These are phyloP conservation scores for Perdita meconis DNA, from an alignment of 2,888 invertebrate species.

Conservation along the genomic window DNA sequence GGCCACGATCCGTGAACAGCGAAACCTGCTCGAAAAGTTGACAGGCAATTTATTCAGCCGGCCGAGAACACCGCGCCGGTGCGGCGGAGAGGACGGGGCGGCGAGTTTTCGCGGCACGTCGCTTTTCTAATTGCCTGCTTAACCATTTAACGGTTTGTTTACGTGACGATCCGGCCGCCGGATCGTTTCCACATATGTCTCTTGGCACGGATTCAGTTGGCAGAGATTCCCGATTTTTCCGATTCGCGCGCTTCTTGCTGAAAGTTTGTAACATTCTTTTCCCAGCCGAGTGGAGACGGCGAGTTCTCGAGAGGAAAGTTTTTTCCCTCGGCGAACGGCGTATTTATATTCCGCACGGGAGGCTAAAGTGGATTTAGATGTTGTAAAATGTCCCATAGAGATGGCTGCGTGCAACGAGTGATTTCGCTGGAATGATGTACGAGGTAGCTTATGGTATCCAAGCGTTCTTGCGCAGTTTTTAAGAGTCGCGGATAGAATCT, in stretches of 20 bases:
- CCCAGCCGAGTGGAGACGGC: no score
- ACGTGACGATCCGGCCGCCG: slow-evolving; percentile 36
- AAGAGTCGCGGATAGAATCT: slow-evolving; percentile 46
- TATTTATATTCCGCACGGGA: background rate
- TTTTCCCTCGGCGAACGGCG: background rate
- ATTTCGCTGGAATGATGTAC: slow-evolving; percentile 29
- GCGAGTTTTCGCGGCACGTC: slow-evolving; percentile 54
- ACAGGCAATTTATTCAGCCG: slow-evolving; percentile 78
- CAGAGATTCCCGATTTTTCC: background rate
- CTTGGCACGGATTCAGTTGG: slow-evolving; percentile 2
- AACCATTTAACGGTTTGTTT: slow-evolving; percentile 68
- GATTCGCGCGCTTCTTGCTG: no score
- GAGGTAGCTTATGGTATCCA: slow-evolving; percentile 27
- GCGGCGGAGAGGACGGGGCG: slow-evolving; percentile 47
- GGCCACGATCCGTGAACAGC: slow-evolving; percentile 52
- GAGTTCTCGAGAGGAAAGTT: background rate
- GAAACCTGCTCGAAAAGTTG: slow-evolving; percentile 67
- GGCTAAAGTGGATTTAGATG: background rate
- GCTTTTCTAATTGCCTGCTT: slow-evolving; percentile 69
- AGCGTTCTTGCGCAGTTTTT: slow-evolving; percentile 43
- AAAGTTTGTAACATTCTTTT: no score
- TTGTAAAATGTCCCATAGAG: background rate
- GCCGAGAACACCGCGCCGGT: no score
- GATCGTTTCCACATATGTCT: slow-evolving; percentile 1
- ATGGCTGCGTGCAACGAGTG: slow-evolving; percentile 23